Evolutionary conservation across 1,140 invertebrate species (phyloP), one percentile per base, ranked within the genome.

Genomic region (Colletes latitarsis): DNA sequence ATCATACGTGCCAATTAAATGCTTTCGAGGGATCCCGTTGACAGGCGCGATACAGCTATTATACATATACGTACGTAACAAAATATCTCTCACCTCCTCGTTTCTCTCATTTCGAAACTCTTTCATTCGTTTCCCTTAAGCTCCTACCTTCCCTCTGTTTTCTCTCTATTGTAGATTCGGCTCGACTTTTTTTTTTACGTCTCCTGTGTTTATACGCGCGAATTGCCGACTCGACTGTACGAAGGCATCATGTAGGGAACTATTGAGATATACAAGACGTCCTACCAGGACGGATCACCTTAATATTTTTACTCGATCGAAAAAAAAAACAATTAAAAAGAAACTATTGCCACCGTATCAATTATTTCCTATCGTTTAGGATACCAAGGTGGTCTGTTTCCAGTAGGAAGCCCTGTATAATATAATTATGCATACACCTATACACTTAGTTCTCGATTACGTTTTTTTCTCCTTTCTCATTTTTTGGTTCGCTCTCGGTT

Each of bases 171-270:
- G 46, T 66, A 46, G 55, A 77, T 71, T 30, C 62, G 75, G 67
- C 67, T 43, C 60, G 46, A 66, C 19, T 72, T 66, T 30, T 30
- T 30, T 30, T 30, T 30, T 70, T 64, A 39, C 43, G 43, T 43
- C 12, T 72, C 46, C 57, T 58, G 58, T 64, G 41, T 46, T 41
- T 62, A 21, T 21, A 67, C 49, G 80, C 74, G 82, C 83, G 69
- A 79, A 80, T 73, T 72, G 82, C 83, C 76, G 78, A 86, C 86
- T 89, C 81, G 83, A 90, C 89, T 88, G 83, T 88, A 88, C 86
- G 85, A 89, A 89, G 87, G 89, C 84, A 83, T 85, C 66, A 72
- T 88, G 71, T 84, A 80, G 72, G 43, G 76, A 86, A 84, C 82
- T 81, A 72, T 82, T 67, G 30, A 74, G 85, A 71, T 80, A 68